Evolutionary conservation across 2,888 invertebrate species (phyloP).

Genomic region (Nymphalis polychloros): DNA sequence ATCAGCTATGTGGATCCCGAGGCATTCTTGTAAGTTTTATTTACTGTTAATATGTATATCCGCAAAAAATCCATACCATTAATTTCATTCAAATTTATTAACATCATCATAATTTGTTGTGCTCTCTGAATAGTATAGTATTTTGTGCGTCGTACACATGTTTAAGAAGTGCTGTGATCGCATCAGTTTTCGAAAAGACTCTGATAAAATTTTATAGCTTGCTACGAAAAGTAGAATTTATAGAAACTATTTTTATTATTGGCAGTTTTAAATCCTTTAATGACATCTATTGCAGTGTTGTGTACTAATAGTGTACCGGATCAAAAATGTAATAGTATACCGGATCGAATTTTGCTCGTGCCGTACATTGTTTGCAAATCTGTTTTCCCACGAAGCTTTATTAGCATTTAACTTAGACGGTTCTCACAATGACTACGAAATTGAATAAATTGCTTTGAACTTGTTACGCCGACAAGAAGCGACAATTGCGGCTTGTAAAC

Average conservation of each 20-base stretch:
- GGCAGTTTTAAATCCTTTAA: too few relatives aligned
- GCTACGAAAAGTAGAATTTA: too few relatives aligned
- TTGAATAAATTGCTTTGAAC: slow-evolving; percentile 74
- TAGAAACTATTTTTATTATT: too few relatives aligned
- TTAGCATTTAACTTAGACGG: slow-evolving; percentile 19
- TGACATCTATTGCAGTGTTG: not conserved
- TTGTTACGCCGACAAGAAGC: slow-evolving; percentile 61
- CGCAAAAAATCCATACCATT: not conserved
- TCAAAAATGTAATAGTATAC: too few relatives aligned
- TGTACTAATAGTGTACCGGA: not conserved
- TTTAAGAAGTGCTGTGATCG: too few relatives aligned
- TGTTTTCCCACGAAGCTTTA: slow-evolving; percentile 24
- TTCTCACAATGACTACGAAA: slow-evolving; percentile 63
- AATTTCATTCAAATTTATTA: too few relatives aligned
- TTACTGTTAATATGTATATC: not conserved
- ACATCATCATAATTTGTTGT: too few relatives aligned
- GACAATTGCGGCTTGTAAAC: slow-evolving; percentile 59
- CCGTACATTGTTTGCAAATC: not conserved
- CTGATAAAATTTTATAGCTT: too few relatives aligned
- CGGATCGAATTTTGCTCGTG: not conserved
- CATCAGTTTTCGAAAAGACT: too few relatives aligned
- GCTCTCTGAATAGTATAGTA: too few relatives aligned
- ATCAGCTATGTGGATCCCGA: slow-evolving; percentile 85
- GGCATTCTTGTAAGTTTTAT: slow-evolving; percentile 82
- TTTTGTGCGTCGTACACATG: too few relatives aligned